These are phyloP conservation scores for Silurus aristotelis DNA, from an alignment of 2,797 vertebrate genomes.

Conservation along the genomic window DNA sequence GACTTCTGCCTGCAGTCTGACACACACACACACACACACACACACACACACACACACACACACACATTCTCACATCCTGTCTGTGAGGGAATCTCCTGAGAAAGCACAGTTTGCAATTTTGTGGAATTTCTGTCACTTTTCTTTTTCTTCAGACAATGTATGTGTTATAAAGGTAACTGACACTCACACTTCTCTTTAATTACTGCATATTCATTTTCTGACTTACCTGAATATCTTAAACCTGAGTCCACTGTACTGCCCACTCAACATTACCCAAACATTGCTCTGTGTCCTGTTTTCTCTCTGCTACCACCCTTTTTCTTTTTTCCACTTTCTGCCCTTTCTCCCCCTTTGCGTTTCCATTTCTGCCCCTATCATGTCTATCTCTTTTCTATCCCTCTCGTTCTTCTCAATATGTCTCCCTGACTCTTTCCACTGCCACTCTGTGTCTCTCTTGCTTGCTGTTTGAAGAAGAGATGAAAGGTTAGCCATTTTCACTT, in stretches of 20 bases:
- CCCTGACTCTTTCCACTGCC: too few relatives aligned
- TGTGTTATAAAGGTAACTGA: not conserved
- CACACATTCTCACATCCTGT: slow-evolving; percentile 12
- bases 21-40: slow-evolving; percentile 14
- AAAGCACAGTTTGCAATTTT: slow-evolving; percentile 15
- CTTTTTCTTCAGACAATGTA: slow-evolving; percentile 25
- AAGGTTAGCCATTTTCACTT: slow-evolving; percentile 38
- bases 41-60: not conserved
- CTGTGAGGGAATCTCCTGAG: slow-evolving; percentile 28
- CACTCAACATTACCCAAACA: not conserved
- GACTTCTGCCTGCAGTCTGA: not conserved
- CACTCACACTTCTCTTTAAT: not conserved
- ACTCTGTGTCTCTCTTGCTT: not conserved
- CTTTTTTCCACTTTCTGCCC: slow-evolving; percentile 36
- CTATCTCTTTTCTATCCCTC: slow-evolving; percentile 15
- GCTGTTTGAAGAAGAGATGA: slow-evolving; percentile 22
- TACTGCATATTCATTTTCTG: not conserved
- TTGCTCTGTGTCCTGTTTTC: slow-evolving; percentile 33
- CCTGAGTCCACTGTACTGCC: not conserved
- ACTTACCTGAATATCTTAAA: not conserved
- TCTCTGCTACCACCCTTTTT: not conserved
- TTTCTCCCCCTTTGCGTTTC: not conserved
- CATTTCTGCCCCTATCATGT: not conserved
- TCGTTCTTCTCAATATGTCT: slow-evolving; percentile 41
- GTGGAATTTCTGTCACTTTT: slow-evolving; percentile 40